Evolutionary conservation across 1,140 invertebrate species (phyloP).

Genomic region (Atta colombica): DNA sequence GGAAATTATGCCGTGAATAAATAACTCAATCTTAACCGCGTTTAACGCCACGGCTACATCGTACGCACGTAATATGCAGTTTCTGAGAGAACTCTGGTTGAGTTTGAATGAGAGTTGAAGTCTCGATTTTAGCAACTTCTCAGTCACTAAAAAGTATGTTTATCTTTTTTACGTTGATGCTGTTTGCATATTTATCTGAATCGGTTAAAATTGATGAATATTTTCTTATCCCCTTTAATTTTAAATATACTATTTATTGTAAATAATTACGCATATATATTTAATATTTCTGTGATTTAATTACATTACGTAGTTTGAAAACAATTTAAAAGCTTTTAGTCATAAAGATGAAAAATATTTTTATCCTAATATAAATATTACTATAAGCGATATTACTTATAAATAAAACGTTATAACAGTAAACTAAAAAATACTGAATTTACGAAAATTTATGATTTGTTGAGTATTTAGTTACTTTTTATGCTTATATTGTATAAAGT

Average conservation of each 20-base stretch:
- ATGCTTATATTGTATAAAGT: neutral
- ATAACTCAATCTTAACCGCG: conserved; percentile 55
- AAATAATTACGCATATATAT: neutral
- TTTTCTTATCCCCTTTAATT: neutral
- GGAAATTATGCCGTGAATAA: conserved; percentile 57
- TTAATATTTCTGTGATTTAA: neutral
- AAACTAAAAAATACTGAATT: neutral
- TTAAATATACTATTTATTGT: neutral
- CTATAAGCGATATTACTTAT: neutral
- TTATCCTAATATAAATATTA: neutral
- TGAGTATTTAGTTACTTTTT: neutral
- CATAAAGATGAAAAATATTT: neutral
- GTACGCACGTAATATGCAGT: conserved; percentile 36
- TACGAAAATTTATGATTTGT: neutral
- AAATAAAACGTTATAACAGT: neutral
- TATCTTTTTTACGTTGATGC: conserved; percentile 2
- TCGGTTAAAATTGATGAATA: conserved; percentile 1
- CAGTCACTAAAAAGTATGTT: neutral
- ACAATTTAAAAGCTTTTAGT: neutral
- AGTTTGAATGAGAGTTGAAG: conserved; percentile 39
- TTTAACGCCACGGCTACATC: conserved; percentile 23
- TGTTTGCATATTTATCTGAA: conserved; percentile 14
- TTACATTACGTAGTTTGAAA: neutral
- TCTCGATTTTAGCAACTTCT: conserved; percentile 34
- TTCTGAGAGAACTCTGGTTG: conserved; percentile 34